Evolutionary conservation across 2,113 vertebrate genomes (phyloP).

Genomic region (Ctenodactylus gundi): DNA sequence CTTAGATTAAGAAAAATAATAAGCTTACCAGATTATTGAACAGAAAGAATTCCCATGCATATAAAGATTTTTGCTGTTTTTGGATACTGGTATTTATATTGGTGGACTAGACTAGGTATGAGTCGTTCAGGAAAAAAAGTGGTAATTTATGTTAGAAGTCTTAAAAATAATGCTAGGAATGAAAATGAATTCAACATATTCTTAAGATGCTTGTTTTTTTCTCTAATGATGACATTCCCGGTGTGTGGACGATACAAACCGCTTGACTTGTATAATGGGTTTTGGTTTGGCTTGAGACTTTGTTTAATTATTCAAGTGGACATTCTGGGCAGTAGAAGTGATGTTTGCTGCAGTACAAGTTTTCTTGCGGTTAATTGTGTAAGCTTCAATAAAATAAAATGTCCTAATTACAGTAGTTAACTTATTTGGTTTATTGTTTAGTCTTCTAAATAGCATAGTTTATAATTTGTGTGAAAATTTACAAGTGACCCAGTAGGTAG

Average conservation of each 20-base stretch:
- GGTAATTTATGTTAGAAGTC: background rate
- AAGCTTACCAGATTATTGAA: background rate
- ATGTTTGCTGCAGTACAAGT: background rate
- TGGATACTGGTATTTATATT: background rate
- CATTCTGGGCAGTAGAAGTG: background rate
- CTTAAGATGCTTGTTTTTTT: background rate
- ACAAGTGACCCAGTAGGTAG: background rate
- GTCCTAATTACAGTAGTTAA: constrained; percentile 28
- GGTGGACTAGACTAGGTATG: background rate
- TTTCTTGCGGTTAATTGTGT: constrained; percentile 28
- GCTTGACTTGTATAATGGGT: background rate
- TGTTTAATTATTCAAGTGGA: background rate
- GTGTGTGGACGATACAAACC: background rate
- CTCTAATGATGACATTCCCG: background rate
- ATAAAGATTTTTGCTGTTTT: background rate
- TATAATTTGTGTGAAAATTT: background rate
- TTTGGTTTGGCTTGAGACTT: background rate
- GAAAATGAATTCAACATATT: background rate
- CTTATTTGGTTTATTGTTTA: background rate
- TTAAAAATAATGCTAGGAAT: background rate
- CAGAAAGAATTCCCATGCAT: background rate
- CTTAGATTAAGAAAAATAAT: constrained; percentile 31
- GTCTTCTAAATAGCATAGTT: background rate
- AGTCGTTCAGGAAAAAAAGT: background rate
- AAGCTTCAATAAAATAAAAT: background rate